Evolutionary conservation across 2,113 vertebrate species (phyloP), one percentile per base, ranked within the genome.

Genomic region (Rattus rattus): DNA sequence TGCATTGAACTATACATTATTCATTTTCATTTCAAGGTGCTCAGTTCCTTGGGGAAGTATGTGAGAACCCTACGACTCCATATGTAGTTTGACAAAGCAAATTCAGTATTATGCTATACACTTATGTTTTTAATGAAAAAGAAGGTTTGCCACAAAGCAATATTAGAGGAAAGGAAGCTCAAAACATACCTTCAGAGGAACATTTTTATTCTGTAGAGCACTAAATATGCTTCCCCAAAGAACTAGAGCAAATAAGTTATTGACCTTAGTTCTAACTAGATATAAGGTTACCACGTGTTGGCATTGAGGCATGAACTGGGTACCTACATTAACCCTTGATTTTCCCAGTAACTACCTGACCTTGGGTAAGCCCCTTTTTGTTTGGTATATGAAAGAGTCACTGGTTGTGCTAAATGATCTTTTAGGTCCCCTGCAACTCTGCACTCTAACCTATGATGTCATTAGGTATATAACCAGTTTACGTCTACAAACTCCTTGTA

Each of bases 181-280:
- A 90, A 94, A 92, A 80, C 65, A 81, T 63, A 96, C 47, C 54
- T 79, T 92, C 19, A 73, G 69, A 79, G 39, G 79, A 93, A 67
- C 3, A 47, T 20, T 61, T 94, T 94, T 80, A 94, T 95, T 95
- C 30, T 89, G 26, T 91, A 67, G 20, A 70, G 8, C 24, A 92
- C 28, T 85, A 63, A 73, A 43, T 26, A 30, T 79, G 39, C 14
- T 92, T 89, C 72, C 84, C 43, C 7, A 36, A 75, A 95, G 63
- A 95, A 94, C 43, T 36, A 19, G 39, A 91, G 43, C 83, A n/a
- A 85, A 47, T 94, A 72, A 69, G 22, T 92, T 70, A 56, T 13
- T n/a, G 56, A 17, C 13, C n/a, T 83, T 92, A 28, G 43, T 92
- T 96, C 85, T 91, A 36, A 65, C 86, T 89, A 67, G 47, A 77